Percentiles rank a stretch among this genome's conserved stretches.
phyloP scores from a whole-genome alignment of 2,888 invertebrate genomes.

The Cantharis lateralis region DNA sequence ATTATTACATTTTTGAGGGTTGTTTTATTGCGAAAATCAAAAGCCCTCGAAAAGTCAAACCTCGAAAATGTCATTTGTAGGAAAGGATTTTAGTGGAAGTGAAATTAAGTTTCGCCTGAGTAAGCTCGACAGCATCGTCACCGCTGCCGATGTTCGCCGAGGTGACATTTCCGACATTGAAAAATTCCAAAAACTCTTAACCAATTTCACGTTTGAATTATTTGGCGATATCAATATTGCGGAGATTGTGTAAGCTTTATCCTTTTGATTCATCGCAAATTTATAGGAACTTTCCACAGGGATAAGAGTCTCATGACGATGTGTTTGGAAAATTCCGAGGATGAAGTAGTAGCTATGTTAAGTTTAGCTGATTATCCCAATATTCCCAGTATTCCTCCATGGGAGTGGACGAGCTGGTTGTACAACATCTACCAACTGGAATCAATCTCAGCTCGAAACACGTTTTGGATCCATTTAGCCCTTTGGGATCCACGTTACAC shows the following conservation, averaged over 20 bases:
- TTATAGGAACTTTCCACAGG: not conserved
- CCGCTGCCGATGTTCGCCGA: slow-evolving; percentile 4
- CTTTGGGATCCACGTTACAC: slow-evolving; percentile 60
- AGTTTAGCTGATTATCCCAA: slow-evolving; percentile 59
- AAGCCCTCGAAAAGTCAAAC: not conserved
- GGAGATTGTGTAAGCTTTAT: slow-evolving; percentile 43
- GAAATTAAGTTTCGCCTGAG: not conserved
- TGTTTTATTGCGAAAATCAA: not conserved
- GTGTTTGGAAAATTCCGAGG: slow-evolving; percentile 46
- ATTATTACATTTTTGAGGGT: not conserved
- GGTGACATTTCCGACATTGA: slow-evolving; percentile 43
- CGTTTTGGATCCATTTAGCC: slow-evolving; percentile 65
- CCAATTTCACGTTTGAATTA: slow-evolving; percentile 40
- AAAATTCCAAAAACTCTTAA: slow-evolving; percentile 39
- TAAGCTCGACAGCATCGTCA: not conserved
- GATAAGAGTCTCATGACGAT: slow-evolving; percentile 37
- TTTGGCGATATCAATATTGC: slow-evolving; percentile 48
- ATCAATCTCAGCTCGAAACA: slow-evolving; percentile 44
- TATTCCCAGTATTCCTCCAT: slow-evolving; percentile 60
- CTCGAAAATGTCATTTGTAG: not conserved
- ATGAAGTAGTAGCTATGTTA: slow-evolving; percentile 47
- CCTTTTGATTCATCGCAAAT: not conserved
- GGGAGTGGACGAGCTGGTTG: slow-evolving; percentile 66
- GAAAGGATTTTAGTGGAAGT: not conserved
- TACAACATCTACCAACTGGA: slow-evolving; percentile 60